Evolutionary conservation across 1,140 invertebrate genomes (phyloP), one percentile per base, ranked within the genome.

Genomic region (Dysdera silvatica): DNA sequence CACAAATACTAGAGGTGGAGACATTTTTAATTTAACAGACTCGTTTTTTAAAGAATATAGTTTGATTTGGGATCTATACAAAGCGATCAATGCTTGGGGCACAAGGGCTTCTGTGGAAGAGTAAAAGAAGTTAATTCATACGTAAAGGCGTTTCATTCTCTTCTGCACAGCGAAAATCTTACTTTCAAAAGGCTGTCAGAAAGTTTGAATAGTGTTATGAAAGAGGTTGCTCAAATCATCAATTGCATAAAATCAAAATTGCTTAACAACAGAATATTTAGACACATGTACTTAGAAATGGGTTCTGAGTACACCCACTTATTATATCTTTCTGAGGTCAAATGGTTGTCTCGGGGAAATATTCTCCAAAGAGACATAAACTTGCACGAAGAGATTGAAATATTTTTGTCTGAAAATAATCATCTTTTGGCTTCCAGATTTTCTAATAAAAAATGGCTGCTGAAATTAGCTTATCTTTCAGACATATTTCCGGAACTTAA

Each of bases 191-290:
- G 43, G 43, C 29, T 41, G 43, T 41, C 53, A 28, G 35, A 20
- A 35, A 40, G 29, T 41, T 55, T 40, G 43, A 29, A 26, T 43
- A 55, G 40, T 28, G 53, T 55, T 55, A 41, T 43, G 35, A 28
- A 55, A 41, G 53, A 55, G 43, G 43, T 55, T 55, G 53, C 43
- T 41, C 24, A 35, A 26, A 40, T 55, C 40, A 40, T 55, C 35
- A 55, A 41, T 51, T 55, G 40, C 43, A 55, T 60, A 31, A 60
- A 60, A 60, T 51, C 48, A 45, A 60, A 41, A 51, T 45, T 48
- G 33, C 48, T 41, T 40, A 47, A 60, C 41, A 40, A 29, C 43
- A 60, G 57, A 51, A 41, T 40, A 32, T 60, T 60, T 28, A 32
- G 33, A 41, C 32, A 40, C 40, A 23, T 60, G 57, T 45, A 29